Evolutionary conservation across 2,113 vertebrate genomes (phyloP), one percentile per base, ranked within the genome.

Genomic region (Leptocoma aspasia): DNA sequence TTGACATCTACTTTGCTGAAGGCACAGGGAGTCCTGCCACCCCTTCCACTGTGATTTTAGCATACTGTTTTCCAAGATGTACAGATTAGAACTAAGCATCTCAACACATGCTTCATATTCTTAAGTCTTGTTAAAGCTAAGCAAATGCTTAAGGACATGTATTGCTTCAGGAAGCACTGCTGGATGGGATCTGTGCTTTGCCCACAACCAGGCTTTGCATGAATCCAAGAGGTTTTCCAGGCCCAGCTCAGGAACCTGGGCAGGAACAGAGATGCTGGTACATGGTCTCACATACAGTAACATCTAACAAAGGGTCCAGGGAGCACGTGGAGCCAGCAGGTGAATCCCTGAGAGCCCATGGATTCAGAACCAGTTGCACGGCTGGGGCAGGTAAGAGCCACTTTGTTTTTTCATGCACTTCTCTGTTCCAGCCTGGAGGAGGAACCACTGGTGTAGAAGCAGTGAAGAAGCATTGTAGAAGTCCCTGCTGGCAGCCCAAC

Each of bases 251-350:
- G 63, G 53, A 82, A 39, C 10, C 37, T 21, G 41, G 24, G 60
- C 73, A 81, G 49, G 76, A 75, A 45, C 2, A 78, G 39, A 69
- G 45, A 26, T 30, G 50, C 4, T 56, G 53, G 39, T 31, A 28
- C 63, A 42, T 4, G 39, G 33, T 84, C 26, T 79, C 11, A 37
- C 26, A 30, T 2, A 16, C 1, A 84, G 44, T 22, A 72, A 31
- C 14, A 50, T 2, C 15, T 26, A 54, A 59, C 1, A 1, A 5
- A 1, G 23, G 14, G 19, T n/a, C 8, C 50, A 49, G 28, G 37
- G 31, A 70, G 31, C 50, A 69, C 0, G 0, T 26, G 42, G 37
- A 87, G 60, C n/a, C 33, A 49, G 63, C 45, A 61, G 52, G 37
- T 0, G 39, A 39, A 39, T 39, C 26, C 69, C 54, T 37, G 59